Evolutionary conservation across 2,888 invertebrate species (phyloP).

Genomic region (Eledone cirrhosa): DNA sequence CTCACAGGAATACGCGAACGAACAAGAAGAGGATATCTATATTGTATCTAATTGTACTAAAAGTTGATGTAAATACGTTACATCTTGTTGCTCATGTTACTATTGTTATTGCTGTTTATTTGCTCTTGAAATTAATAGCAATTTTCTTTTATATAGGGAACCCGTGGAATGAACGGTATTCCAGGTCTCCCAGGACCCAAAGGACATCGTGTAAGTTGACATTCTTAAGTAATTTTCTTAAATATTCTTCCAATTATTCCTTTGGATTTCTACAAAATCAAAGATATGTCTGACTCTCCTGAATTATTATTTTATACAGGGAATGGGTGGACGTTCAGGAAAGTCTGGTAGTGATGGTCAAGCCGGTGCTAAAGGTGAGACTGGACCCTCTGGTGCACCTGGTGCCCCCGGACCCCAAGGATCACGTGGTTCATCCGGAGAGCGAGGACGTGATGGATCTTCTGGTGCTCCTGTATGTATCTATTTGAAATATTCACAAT

Average conservation of each 20-base stretch:
- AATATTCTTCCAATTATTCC: not conserved
- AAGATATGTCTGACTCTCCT: no score
- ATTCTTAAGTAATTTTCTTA: not conserved
- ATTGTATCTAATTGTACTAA: no score
- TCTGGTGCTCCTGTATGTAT: constrained; percentile 48
- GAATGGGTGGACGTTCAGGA: constrained; percentile 42
- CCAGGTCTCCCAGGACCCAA: constrained; percentile 52
- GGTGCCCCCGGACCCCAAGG: constrained; percentile 43
- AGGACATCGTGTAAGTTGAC: constrained; percentile 52
- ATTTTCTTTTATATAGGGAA: constrained; percentile 23
- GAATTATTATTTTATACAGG: constrained; percentile 33
- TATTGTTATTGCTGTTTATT: no score
- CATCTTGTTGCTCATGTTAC: no score
- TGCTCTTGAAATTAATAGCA: no score
- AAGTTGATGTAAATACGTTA: no score
- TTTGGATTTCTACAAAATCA: not conserved
- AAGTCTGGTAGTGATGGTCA: constrained; percentile 40
- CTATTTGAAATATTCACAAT: not conserved
- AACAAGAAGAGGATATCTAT: no score
- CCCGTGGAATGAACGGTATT: constrained; percentile 28
- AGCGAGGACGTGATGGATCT: constrained; percentile 53
- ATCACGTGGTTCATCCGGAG: constrained; percentile 49
- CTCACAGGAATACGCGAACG: no score
- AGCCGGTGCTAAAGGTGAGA: constrained; percentile 44
- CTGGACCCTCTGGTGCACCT: constrained; percentile 40